Evolutionary conservation across 37 sponge, comb jelly and placozoan genomes (phyloP).

Genomic region (Crambe crambe): DNA sequence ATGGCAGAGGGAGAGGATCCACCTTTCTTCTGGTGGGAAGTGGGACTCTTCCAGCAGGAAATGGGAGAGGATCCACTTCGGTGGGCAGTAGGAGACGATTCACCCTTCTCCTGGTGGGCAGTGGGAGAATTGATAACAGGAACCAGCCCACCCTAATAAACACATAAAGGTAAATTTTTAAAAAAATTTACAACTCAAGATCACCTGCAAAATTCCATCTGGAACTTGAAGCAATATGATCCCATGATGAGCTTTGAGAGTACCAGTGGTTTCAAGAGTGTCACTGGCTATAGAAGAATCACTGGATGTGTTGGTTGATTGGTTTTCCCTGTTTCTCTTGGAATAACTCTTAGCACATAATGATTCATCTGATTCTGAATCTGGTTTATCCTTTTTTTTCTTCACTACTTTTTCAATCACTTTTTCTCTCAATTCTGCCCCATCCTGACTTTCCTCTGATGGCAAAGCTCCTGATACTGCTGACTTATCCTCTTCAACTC

Average conservation of each 20-base stretch:
- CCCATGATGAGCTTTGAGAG: background rate
- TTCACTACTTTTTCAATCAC: background rate
- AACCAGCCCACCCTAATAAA: too few relatives aligned
- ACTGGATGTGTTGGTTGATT: background rate
- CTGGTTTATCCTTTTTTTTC: background rate
- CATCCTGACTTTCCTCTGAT: background rate
- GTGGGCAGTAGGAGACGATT: background rate
- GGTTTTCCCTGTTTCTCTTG: background rate
- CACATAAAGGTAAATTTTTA: too few relatives aligned
- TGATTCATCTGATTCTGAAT: background rate
- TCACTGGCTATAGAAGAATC: background rate
- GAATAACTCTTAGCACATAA: background rate
- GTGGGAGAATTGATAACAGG: background rate
- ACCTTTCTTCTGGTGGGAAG: too few relatives aligned
- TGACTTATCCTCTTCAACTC: background rate
- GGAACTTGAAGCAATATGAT: constrained; percentile 18
- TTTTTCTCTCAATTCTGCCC: background rate
- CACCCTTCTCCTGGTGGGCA: background rate
- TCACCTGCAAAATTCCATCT: constrained; percentile 26
- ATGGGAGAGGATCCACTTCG: too few relatives aligned
- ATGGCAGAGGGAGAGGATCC: background rate
- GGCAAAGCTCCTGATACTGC: background rate
- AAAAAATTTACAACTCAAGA: background rate
- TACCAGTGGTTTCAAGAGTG: background rate
- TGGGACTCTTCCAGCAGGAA: too few relatives aligned